Evolutionary conservation across 2,113 vertebrate species (phyloP).

Genomic region (Corvus moneduloides): DNA sequence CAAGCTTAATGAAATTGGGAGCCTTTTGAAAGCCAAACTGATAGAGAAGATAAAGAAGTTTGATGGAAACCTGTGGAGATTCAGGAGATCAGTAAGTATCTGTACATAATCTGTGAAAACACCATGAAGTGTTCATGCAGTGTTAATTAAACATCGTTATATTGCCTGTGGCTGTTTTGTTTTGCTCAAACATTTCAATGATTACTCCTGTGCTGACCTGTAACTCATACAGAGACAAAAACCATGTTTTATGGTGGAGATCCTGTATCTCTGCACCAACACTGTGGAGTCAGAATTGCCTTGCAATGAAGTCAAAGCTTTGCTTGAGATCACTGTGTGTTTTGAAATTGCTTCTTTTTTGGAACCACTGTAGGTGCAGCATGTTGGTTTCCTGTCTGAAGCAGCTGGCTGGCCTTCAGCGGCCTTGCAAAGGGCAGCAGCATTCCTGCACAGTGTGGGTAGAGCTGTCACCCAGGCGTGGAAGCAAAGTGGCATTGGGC

Average conservation of each 20-base stretch:
- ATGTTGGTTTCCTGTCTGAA: slow-evolving; percentile 66
- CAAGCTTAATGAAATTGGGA: slow-evolving; percentile 63
- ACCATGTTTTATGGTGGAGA: neutral
- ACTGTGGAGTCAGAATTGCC: neutral
- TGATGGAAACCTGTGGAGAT: slow-evolving; percentile 51
- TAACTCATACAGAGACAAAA: neutral
- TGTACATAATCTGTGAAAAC: neutral
- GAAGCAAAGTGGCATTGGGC: slow-evolving; percentile 61
- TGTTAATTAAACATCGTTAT: neutral
- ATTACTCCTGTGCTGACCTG: neutral
- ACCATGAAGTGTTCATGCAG: neutral
- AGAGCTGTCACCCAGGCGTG: slow-evolving; percentile 50
- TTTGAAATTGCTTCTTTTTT: neutral
- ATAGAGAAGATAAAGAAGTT: slow-evolving; percentile 69
- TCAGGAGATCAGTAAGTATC: slow-evolving; percentile 45
- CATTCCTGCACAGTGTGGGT: slow-evolving; percentile 36
- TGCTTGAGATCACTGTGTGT: neutral
- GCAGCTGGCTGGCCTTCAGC: slow-evolving; percentile 34
- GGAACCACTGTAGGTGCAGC: slow-evolving; percentile 64
- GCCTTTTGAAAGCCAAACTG: slow-evolving; percentile 66
- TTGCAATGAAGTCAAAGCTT: neutral
- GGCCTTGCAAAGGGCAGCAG: slow-evolving; percentile 50
- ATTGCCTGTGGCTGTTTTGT: neutral
- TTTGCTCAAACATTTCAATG: neutral
- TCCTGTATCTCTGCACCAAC: neutral